Base-by-base conservation (phyloP, 2,113 vertebrate genomes). In the Thermophis baileyi region DNA sequence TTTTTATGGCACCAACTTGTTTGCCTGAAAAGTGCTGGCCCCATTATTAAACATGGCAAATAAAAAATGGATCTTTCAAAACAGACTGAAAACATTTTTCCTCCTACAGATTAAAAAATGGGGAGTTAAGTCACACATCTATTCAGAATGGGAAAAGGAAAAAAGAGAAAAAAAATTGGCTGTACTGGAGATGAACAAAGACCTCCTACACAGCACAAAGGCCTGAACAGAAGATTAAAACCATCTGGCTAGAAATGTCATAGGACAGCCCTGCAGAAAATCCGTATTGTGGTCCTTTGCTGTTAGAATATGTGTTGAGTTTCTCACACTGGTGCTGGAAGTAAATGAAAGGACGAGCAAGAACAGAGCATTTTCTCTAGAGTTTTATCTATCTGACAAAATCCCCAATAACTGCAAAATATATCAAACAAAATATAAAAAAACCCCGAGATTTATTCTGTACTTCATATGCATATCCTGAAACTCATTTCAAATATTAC, bases 161-260 rank as follows among this genome's bases (percentile, higher is more conserved):
- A 94, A 95, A 95, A 95, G 89, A 92, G 93, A 94, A 93, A 95
- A 95, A 89, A 94, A 35, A 12, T 53, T 40, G 93, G 85, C 94
- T 96, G 92, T 90, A 95, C 93, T 95, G 90, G 95, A 96, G 95
- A 95, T 97, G 93, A 94, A 95, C 55, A 89, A 93, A 97, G 96
- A 96, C 96, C 96, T 96, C 96, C 96, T 95, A 97, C 95, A 96
- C 97, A 96, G 95, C 96, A 96, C 96, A 95, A 95, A 95, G 94
- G 95, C 95, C 93, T 96, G 95, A 95, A 96, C 95, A 96, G 95
- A 95, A 96, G 95, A 96, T 96, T 97, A 96, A 97, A 96, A 95
- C 95, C 96, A 97, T 96, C 96, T 97, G 96, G 96, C 95, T 96
- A 94, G 91, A 96, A 92, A 85, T 96, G 94, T 94, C 93, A 54